Percentiles rank a stretch among this genome's conserved stretches.
Evolutionary conservation across 37 sponge, comb jelly and placozoan species (phyloP).

Genomic region (Crambe crambe): DNA sequence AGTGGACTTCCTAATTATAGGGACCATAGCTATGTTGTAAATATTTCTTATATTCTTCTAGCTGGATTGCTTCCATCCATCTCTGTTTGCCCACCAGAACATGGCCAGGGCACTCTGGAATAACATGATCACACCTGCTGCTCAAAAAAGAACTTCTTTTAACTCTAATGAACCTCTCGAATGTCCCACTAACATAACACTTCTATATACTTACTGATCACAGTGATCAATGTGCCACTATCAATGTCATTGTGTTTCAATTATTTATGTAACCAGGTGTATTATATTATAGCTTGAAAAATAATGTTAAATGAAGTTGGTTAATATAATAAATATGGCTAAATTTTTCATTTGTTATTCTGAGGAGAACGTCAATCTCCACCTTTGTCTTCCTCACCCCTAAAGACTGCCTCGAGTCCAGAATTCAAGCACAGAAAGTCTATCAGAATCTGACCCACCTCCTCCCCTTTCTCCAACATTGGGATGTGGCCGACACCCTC

Average conservation of each 20-base stretch:
- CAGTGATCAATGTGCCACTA: too few relatives aligned
- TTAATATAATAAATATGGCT: too few relatives aligned
- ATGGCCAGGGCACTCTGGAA: constrained; percentile 87
- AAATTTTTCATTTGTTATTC: too few relatives aligned
- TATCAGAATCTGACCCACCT: constrained; percentile 18
- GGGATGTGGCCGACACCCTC: constrained; percentile 48
- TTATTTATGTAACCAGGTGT: too few relatives aligned
- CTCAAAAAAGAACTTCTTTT: constrained; percentile 56
- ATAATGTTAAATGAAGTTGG: too few relatives aligned
- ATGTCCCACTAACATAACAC: constrained; percentile 70
- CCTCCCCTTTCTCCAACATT: constrained; percentile 59
- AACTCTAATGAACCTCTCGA: constrained; percentile 43
- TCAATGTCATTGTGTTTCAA: too few relatives aligned
- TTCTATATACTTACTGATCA: constrained; percentile 71
- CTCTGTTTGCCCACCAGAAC: constrained; percentile 64
- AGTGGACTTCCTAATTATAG: too few relatives aligned
- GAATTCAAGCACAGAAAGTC: constrained; percentile 22
- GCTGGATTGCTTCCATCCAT: constrained; percentile 91
- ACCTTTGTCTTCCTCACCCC: too few relatives aligned
- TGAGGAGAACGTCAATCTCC: too few relatives aligned
- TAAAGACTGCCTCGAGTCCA: too few relatives aligned
- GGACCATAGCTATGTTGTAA: too few relatives aligned
- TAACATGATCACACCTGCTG: constrained; percentile 79
- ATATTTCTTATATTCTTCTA: constrained; percentile 12
- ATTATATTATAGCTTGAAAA: too few relatives aligned